phyloP scores from a whole-genome alignment of 2,797 vertebrate genomes.

The Epinephelus coioides region DNA sequence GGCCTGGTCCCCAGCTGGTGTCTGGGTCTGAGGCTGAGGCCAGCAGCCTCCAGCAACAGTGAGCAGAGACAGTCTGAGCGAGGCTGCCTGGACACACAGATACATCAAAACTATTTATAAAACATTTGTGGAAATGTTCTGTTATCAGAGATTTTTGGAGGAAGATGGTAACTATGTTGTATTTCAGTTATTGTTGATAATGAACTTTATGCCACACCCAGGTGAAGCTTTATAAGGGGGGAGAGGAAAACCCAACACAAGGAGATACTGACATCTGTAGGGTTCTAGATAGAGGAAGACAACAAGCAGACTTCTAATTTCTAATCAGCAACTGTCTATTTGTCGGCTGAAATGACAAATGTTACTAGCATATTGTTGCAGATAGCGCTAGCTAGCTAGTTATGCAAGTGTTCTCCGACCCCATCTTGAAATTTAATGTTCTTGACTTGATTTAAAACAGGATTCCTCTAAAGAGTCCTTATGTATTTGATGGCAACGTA shows the following conservation, averaged over 20 bases:
- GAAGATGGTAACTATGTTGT: neutral
- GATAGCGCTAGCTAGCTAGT: too few relatives aligned
- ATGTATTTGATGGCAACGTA: too few relatives aligned
- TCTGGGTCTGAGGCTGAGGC: conserved; percentile 2
- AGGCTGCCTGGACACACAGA: neutral
- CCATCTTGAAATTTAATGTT: too few relatives aligned
- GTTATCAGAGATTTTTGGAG: neutral
- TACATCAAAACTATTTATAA: neutral
- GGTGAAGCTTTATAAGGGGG: neutral
- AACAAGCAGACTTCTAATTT: too few relatives aligned
- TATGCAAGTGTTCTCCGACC: too few relatives aligned
- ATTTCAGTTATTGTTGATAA: neutral
- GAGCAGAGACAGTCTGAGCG: neutral
- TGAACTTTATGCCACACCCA: too few relatives aligned
- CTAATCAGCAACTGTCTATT: too few relatives aligned
- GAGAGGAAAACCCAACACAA: neutral
- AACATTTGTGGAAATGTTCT: neutral
- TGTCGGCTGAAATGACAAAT: too few relatives aligned
- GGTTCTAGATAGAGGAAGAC: neutral
- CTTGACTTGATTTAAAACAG: too few relatives aligned
- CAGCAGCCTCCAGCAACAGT: neutral
- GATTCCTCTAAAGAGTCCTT: too few relatives aligned
- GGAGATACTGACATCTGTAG: neutral
- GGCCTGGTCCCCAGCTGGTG: conserved; percentile 40
- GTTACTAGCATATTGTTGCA: too few relatives aligned